Percentiles rank a stretch among this genome's conserved stretches.
Evolutionary conservation across 2,888 invertebrate genomes (phyloP).

Genomic region (Chalcosyrphus nemorum): DNA sequence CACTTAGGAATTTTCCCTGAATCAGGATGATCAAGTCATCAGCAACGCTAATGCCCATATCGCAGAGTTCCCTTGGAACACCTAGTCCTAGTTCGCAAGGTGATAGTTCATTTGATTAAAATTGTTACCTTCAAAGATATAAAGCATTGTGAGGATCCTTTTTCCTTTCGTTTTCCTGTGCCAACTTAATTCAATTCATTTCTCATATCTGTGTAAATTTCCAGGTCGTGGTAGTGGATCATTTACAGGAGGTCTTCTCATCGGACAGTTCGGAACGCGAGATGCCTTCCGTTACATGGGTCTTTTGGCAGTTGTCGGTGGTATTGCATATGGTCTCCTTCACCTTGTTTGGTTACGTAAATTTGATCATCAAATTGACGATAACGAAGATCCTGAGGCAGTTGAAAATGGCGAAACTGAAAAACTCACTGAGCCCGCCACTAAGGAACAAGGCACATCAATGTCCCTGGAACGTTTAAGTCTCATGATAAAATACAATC

Average conservation of each 20-base stretch:
- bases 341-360: conserved; percentile 89
- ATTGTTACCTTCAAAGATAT: no score
- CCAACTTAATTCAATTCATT: no score
- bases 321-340: conserved; percentile 87
- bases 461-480: conserved; percentile 88
- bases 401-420: conserved; percentile 85
- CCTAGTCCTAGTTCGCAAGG: no score
- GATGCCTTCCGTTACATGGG: conserved; percentile 92
- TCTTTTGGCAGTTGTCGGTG: conserved; percentile 87
- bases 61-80: no score
- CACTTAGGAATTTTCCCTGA: no score
- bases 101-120: no score
- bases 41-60: no score
- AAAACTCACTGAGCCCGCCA: conserved; percentile 86
- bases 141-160: no score
- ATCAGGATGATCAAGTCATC: no score
- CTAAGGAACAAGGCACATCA: conserved; percentile 87
- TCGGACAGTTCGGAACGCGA: conserved; percentile 89
- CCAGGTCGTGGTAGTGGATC: conserved; percentile 90
- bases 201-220: no score
- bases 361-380: conserved; percentile 82
- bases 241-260: conserved; percentile 90
- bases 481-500: conserved; percentile 89
- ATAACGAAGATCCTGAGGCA: conserved; percentile 80
- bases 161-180: not conserved